These are phyloP conservation scores for Lordiphosa mommai DNA, from an alignment of 1,140 invertebrate species.

Conservation along the genomic window DNA sequence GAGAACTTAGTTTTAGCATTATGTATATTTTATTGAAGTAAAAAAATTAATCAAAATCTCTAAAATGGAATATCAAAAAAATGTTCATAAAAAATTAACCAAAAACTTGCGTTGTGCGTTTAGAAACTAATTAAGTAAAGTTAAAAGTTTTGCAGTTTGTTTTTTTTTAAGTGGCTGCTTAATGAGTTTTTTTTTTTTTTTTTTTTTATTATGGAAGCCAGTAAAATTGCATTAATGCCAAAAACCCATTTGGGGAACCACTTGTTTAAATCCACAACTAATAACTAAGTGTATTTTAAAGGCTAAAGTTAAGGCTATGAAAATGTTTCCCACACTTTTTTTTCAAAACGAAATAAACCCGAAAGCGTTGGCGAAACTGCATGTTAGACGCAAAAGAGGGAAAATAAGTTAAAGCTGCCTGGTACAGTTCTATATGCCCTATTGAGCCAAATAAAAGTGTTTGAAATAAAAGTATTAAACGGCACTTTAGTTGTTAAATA, in stretches of 20 bases:
- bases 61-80: constrained; percentile 64
- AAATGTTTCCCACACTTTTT: constrained; percentile 58
- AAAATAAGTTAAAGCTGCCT: too few relatives aligned
- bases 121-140: constrained; percentile 64
- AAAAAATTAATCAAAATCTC: constrained; percentile 59
- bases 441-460: too few relatives aligned
- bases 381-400: constrained; percentile 60
- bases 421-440: too few relatives aligned
- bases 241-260: constrained; percentile 2
- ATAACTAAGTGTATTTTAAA: constrained; percentile 46
- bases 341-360: neutral
- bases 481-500: too few relatives aligned
- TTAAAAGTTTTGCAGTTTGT: constrained; percentile 20
- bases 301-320: constrained; percentile 52
- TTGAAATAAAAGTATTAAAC: too few relatives aligned
- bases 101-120: constrained; percentile 41
- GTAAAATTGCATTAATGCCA: constrained; percentile 23
- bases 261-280: constrained; percentile 14
- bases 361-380: constrained; percentile 30
- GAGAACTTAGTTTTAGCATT: constrained; percentile 37
- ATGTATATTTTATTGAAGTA: constrained; percentile 72
- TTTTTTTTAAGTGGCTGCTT: constrained; percentile 48
- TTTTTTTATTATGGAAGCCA: constrained; percentile 38
- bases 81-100: too few relatives aligned
- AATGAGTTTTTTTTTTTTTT: constrained; percentile 24